Evolutionary conservation across 2,888 invertebrate species (phyloP).

Genomic region (Torymus texanus): DNA sequence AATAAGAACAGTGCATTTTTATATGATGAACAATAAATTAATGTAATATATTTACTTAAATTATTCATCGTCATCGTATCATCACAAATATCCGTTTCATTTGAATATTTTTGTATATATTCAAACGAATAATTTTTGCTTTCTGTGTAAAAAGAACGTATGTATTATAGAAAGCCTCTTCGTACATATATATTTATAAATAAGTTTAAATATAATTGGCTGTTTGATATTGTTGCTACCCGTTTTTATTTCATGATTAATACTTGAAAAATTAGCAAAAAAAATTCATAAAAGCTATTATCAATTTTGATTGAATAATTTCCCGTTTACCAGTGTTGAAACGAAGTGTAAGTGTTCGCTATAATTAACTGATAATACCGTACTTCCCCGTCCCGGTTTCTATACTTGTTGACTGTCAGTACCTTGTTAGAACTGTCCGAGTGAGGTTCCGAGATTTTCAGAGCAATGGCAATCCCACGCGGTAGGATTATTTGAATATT

Average conservation of each 20-base stretch:
- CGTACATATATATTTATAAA: too few relatives aligned
- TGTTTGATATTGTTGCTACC: neutral
- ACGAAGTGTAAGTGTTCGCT: neutral
- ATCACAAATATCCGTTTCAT: too few relatives aligned
- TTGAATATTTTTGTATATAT: too few relatives aligned
- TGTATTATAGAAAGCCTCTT: too few relatives aligned
- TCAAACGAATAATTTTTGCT: too few relatives aligned
- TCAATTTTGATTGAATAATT: neutral
- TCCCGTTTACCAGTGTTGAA: neutral
- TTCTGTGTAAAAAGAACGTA: too few relatives aligned
- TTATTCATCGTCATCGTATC: too few relatives aligned
- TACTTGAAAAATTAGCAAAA: neutral
- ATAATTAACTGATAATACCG: slow-evolving; percentile 35
- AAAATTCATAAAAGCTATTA: neutral
- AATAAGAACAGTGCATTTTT: too few relatives aligned
- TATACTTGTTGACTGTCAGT: slow-evolving; percentile 36
- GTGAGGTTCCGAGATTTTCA: slow-evolving; percentile 8
- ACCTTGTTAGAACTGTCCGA: slow-evolving; percentile 8
- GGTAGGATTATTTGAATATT: neutral
- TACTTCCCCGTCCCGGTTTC: neutral
- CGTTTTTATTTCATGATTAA: neutral
- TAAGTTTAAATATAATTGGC: too few relatives aligned
- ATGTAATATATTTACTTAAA: too few relatives aligned
- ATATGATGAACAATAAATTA: too few relatives aligned
- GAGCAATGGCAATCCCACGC: neutral